Percentiles rank a stretch among this genome's conserved stretches.
These are phyloP conservation scores for Caenorhabditis angaria DNA, from an alignment of 2,888 invertebrate genomes.

Conservation along the genomic window DNA sequence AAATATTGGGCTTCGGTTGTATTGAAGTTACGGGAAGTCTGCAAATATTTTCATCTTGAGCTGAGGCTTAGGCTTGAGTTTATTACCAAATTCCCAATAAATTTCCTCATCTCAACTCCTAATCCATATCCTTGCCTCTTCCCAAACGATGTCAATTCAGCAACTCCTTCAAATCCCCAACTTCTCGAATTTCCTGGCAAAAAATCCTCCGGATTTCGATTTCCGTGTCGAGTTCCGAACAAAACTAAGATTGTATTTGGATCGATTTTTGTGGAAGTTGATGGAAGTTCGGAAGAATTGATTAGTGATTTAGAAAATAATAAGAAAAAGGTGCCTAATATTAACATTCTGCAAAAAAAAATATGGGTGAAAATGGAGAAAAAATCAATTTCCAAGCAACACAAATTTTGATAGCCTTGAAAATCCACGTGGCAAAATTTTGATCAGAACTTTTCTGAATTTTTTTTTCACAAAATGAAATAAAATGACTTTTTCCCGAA, in stretches of 20 bases:
- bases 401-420: too few relatives aligned
- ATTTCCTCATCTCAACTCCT: constrained; percentile 52
- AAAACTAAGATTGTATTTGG: constrained; percentile 29
- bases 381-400: too few relatives aligned
- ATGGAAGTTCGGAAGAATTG: too few relatives aligned
- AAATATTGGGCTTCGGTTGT: constrained; percentile 54
- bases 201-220: constrained; percentile 55
- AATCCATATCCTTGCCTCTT: constrained; percentile 58
- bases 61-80: neutral
- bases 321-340: too few relatives aligned
- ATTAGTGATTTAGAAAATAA: too few relatives aligned
- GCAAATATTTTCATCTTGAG: constrained; percentile 2
- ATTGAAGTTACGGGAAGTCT: constrained; percentile 40
- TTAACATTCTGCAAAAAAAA: too few relatives aligned
- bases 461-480: too few relatives aligned
- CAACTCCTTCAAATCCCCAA: constrained; percentile 60
- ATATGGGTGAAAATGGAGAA: too few relatives aligned
- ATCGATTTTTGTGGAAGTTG: constrained; percentile 27
- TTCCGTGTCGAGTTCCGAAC: constrained; percentile 48
- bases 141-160: constrained; percentile 57
- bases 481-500: too few relatives aligned
- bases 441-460: too few relatives aligned
- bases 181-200: constrained; percentile 39
- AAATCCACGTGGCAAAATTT: too few relatives aligned
- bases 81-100: constrained; percentile 34